Evolutionary conservation across 2,113 vertebrate species (phyloP).

Genomic region (Tautogolabrus adspersus): DNA sequence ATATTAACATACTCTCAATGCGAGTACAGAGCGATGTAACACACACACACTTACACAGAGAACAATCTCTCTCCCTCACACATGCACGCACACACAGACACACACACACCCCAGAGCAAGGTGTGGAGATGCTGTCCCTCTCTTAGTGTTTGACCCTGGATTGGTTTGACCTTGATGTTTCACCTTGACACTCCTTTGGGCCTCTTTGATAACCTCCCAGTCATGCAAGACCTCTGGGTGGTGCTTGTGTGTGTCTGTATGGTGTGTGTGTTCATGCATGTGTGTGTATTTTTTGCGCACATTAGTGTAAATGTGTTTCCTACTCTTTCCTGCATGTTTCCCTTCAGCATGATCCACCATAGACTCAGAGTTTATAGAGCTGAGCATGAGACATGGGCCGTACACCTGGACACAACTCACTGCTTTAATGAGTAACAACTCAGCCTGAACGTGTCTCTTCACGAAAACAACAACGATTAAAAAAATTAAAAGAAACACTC

Average conservation of each 20-base stretch:
- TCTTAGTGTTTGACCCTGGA: conserved; percentile 61
- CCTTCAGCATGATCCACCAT: conserved; percentile 64
- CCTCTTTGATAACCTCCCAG: conserved; percentile 73
- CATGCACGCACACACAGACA: conserved; percentile 37
- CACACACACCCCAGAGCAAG: conserved; percentile 71
- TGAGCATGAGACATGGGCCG: conserved; percentile 5
- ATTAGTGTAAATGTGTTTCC: conserved; percentile 39
- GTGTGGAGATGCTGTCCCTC: conserved; percentile 76
- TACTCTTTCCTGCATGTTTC: conserved; percentile 63
- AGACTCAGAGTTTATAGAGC: conserved; percentile 60
- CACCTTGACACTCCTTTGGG: conserved; percentile 67
- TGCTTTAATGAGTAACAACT: not conserved
- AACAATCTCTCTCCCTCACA: conserved; percentile 11
- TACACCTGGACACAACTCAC: not conserved
- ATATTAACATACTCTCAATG: conserved; percentile 80
- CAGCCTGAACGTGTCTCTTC: not conserved
- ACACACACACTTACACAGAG: conserved; percentile 35
- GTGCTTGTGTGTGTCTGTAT: conserved; percentile 66
- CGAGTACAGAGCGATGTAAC: conserved; percentile 79
- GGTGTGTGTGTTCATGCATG: conserved; percentile 46
- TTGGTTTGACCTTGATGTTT: conserved; percentile 63
- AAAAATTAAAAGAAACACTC: fast-evolving
- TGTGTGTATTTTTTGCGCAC: conserved; percentile 26
- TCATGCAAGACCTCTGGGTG: conserved; percentile 72
- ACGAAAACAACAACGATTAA: too few species aligned